phyloP scores from a whole-genome alignment of 2,113 vertebrate species.

The Pithys albifrons region DNA sequence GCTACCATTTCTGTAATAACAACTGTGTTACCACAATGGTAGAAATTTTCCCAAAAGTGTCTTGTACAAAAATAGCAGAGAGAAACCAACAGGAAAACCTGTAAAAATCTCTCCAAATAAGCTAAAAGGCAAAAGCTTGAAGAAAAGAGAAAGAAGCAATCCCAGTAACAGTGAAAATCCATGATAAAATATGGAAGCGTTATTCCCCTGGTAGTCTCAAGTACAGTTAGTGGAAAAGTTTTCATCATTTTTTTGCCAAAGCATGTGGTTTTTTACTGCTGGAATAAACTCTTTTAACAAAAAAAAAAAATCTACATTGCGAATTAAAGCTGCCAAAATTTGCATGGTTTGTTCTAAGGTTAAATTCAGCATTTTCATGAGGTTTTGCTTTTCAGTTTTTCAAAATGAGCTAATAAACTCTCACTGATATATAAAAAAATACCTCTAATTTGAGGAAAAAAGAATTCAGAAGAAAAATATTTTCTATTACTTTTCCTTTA shows the following conservation, averaged over 20 bases:
- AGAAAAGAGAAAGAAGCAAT: neutral
- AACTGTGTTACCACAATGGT: neutral
- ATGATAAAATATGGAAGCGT: neutral
- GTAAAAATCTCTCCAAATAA: neutral
- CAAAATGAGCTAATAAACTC: neutral
- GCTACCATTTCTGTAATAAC: neutral
- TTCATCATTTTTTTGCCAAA: neutral
- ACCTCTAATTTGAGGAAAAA: neutral
- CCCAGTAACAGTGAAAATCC: neutral
- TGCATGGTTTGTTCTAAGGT: neutral
- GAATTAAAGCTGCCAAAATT: neutral
- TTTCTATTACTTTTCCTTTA: neutral
- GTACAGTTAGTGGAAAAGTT: neutral
- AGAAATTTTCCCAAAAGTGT: neutral
- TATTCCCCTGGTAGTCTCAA: neutral
- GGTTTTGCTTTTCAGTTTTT: neutral
- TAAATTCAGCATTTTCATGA: neutral
- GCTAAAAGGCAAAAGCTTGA: neutral
- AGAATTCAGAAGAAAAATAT: neutral
- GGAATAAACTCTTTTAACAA: neutral
- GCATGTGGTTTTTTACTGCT: neutral
- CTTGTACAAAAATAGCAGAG: neutral
- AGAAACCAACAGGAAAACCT: neutral
- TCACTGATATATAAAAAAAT: neutral
- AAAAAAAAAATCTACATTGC: neutral